These are phyloP conservation scores for Scaptomyza montana DNA, from an alignment of 1,140 invertebrate genomes.

Conservation along the genomic window DNA sequence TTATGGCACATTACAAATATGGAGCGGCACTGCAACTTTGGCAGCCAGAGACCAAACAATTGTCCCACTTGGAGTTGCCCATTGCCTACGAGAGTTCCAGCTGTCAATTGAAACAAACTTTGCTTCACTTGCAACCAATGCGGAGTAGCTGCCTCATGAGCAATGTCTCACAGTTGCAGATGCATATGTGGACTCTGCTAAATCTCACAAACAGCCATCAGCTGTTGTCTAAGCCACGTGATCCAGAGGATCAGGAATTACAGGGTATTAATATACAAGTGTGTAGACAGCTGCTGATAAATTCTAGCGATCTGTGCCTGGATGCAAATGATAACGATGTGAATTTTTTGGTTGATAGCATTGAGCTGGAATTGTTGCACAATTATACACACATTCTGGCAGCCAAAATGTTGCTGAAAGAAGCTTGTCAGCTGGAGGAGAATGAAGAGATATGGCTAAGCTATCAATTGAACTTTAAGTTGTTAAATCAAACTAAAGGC, in stretches of 20 bases:
- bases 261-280: slow-evolving; percentile 41
- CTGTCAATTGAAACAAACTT: slow-evolving; percentile 57
- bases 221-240: slow-evolving; percentile 41
- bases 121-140: slow-evolving; percentile 60
- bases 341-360: slow-evolving; percentile 36
- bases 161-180: slow-evolving; percentile 36
- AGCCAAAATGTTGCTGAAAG: slow-evolving; percentile 34
- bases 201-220: slow-evolving; percentile 54
- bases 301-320: slow-evolving; percentile 7
- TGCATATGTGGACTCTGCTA: slow-evolving; percentile 38
- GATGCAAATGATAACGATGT: slow-evolving; percentile 38
- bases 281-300: slow-evolving; percentile 28
- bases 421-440: slow-evolving; percentile 7
- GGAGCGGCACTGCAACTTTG: slow-evolving; percentile 63
- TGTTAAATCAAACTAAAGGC: not conserved
- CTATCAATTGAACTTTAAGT: slow-evolving; percentile 31
- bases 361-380: slow-evolving; percentile 54
- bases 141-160: slow-evolving; percentile 49
- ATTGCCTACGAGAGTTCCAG: slow-evolving; percentile 42
- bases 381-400: slow-evolving; percentile 59
- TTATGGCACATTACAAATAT: slow-evolving; percentile 47
- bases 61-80: slow-evolving; percentile 61
- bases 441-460: slow-evolving; percentile 43
- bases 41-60: slow-evolving; percentile 45
- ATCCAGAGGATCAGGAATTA: slow-evolving; percentile 40